Evolutionary conservation across 2,797 vertebrate species (phyloP).

Genomic region (Acanthurus leucopareius): DNA sequence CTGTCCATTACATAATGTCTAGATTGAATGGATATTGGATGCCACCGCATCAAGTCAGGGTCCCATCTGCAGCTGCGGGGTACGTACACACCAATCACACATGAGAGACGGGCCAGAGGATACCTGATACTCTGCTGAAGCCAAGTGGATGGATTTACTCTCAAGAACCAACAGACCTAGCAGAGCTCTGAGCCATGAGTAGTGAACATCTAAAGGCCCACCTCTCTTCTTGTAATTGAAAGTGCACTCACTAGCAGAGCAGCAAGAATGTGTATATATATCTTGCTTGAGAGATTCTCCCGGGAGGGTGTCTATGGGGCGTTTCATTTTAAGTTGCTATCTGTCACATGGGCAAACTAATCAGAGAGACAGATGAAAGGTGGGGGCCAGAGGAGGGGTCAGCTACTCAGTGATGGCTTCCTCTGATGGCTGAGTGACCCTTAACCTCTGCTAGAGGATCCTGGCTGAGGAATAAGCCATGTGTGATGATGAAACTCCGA

Average conservation of each 20-base stretch:
- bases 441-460: slow-evolving; percentile 70
- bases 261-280: slow-evolving; percentile 56
- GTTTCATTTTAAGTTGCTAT: slow-evolving; percentile 83
- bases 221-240: slow-evolving; percentile 79
- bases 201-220: slow-evolving; percentile 76
- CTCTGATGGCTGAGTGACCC: slow-evolving; percentile 80
- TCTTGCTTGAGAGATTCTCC: slow-evolving; percentile 74
- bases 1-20: slow-evolving; percentile 63
- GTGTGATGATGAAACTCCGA: slow-evolving; percentile 71
- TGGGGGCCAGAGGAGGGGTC: slow-evolving; percentile 76
- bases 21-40: slow-evolving; percentile 73
- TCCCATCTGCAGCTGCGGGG: slow-evolving; percentile 71
- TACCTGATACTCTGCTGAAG: slow-evolving; percentile 72
- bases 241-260: slow-evolving; percentile 73
- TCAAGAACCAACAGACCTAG: slow-evolving; percentile 57
- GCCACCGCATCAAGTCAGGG: slow-evolving; percentile 73
- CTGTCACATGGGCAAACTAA: slow-evolving; percentile 82
- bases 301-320: slow-evolving; percentile 67
- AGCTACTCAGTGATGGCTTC: slow-evolving; percentile 79
- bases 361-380: slow-evolving; percentile 86
- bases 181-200: slow-evolving; percentile 70
- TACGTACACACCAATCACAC: slow-evolving; percentile 72
- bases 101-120: slow-evolving; percentile 72
- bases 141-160: slow-evolving; percentile 77
- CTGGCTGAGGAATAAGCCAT: slow-evolving; percentile 74